Percentiles rank a stretch among this genome's conserved stretches.
phyloP scores from a whole-genome alignment of 2,797 vertebrate species.

The Pristis pectinata region DNA sequence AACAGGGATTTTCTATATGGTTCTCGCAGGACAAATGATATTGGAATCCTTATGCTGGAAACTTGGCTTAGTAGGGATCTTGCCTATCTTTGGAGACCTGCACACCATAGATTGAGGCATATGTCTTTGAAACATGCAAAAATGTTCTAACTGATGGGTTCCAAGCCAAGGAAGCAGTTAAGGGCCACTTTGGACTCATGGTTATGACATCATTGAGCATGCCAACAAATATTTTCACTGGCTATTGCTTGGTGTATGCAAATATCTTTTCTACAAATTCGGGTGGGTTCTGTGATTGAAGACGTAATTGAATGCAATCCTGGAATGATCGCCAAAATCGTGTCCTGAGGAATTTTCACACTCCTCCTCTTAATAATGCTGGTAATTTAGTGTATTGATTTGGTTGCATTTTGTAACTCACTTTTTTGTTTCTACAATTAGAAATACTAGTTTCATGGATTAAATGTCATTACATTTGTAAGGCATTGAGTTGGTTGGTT shows the following conservation, averaged over 20 bases:
- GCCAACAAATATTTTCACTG: neutral
- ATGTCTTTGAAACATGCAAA: neutral
- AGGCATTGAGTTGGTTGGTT: conserved; percentile 28
- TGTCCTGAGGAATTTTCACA: neutral
- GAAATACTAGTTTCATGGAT: conserved; percentile 33
- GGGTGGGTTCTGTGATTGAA: neutral
- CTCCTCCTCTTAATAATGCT: neutral
- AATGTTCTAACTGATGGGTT: neutral
- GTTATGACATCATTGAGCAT: neutral
- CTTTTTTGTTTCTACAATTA: conserved; percentile 21
- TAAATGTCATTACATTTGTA: conserved; percentile 32
- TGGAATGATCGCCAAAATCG: neutral
- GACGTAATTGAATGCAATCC: neutral
- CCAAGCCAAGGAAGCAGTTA: neutral
- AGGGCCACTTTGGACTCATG: neutral
- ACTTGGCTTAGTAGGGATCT: neutral
- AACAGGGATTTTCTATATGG: too few relatives aligned
- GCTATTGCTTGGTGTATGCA: neutral
- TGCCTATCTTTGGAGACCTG: neutral
- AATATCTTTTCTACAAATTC: neutral
- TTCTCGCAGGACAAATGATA: neutral
- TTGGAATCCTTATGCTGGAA: neutral
- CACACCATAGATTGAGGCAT: neutral
- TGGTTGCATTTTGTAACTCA: neutral
- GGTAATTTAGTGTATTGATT: conserved; percentile 11